Evolutionary conservation across 2,888 invertebrate species (phyloP), one percentile per base, ranked within the genome.

Genomic region (Cataglyphis albicans): DNA sequence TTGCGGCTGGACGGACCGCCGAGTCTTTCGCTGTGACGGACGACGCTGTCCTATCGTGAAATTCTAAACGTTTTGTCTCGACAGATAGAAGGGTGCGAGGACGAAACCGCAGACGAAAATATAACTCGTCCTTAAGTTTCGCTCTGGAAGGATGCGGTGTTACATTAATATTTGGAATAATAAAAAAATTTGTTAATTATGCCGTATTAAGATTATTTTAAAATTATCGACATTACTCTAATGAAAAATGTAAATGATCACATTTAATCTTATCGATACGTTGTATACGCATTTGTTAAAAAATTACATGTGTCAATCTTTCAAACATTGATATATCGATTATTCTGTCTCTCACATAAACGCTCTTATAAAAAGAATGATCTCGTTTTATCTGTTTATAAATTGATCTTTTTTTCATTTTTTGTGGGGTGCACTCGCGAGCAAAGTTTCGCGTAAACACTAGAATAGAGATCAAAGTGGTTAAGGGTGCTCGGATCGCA

Each of bases 21-120:
- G 21, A 59, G 72, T 80, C 59, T 80, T 44, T 41, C 21, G 57
- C 21, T 41, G 41, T 78, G 70, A 78, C 78, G 70, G 41, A 78
- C 59, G 78, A 59, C 72, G 72, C 44, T 59, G 78, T 80, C 78
- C 59, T 44, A 32, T 80, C 59, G 70, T 72, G 78, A 72, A 57
- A 72, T 80, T 80, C 78, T 29, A 59, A 80, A 25, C 78, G 72
- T 80, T 80, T 80, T 80, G 59, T 72, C 59, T 67, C 55, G 72
- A 59, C 57, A 38, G 59, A 38, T 72, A 41, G 32, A 32, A 32
- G 78, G 59, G 41, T 57, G 76, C 68, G 18, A 68, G 78, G 70
- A 48, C 32, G 25, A 80, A 80, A 35, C 72, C 78, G 59, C 78
- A 72, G 78, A 59, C 59, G 44, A 32, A 80, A 72, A 80, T 72